Base-by-base conservation (phyloP, 92 coral and sea anemone species). In the Actinernus sp. region DNA sequence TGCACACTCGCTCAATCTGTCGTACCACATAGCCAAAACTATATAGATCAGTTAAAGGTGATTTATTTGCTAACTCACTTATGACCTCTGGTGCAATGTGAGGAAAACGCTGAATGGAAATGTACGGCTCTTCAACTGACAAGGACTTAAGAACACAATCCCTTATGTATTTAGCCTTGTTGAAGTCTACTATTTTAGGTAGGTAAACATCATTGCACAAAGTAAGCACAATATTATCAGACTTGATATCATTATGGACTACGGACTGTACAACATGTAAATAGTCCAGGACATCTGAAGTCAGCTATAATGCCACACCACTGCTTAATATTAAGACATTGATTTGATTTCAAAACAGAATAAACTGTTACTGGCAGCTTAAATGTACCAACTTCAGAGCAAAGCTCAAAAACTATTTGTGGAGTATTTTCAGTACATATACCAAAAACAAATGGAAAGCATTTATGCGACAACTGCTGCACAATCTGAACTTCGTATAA, bases 61-160 rank as follows among this genome's bases (percentile, higher is more conserved):
- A 31, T n/a, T 56, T 56, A 7, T 17, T 31, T 31, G 63, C 14
- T 18, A 30, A 46, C 3, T 46, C 63, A 56, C 21, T 1, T 1
- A 21, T n/a, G 3, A 32, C 46, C 20, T 56, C 63, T 31, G 63
- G 63, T 2, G 64, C 64, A 33, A 58, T 58, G 64, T 58, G 64
- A 16, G 64, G 64, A 21, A 1, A 58, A 18, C 26, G 13, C 3
- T 33, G 26, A 21, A 36, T n/a, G 38, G 34, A 58, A n/a, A 3
- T 19, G 0, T 33, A 3, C 18, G 23, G 34, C 6, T 33, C 64
- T 33, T 58, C 64, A 33, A 33, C 14, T 1, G 47, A 33, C 47
- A 58, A 51, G 49, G 18, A 1, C 26, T 58, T 58, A 3, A 36
- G 14, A 10, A 33, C 18, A 24, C 64, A 58, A 24, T 58, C 64